These are phyloP conservation scores for Dasysyrphus albostriatus DNA, from an alignment of 2,888 invertebrate genomes.

Conservation along the genomic window DNA sequence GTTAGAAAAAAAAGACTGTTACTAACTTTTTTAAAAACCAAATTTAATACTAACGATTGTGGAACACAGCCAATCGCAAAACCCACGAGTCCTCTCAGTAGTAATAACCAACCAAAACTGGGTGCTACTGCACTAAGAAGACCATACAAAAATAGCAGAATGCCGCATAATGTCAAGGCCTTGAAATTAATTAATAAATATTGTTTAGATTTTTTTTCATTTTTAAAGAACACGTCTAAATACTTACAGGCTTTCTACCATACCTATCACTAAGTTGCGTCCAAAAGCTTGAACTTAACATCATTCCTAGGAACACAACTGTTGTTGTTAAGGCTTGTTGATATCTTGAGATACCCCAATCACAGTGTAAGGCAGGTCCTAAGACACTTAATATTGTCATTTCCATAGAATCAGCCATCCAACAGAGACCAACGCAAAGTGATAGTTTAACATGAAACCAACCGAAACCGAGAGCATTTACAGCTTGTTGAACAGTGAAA, in stretches of 20 bases:
- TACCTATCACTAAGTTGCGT: conserved; percentile 97
- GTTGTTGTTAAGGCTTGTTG: conserved; percentile 97
- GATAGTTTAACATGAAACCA: conserved; percentile 95
- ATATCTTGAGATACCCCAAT: conserved; percentile 94
- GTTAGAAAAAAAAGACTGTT: conserved; percentile 79
- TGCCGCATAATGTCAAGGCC: conserved; percentile 96
- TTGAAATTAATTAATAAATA: conserved; percentile 81
- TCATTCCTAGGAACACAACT: conserved; percentile 97
- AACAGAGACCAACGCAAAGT: conserved; percentile 92
- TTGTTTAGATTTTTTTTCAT: no score
- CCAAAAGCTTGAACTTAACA: conserved; percentile 98
- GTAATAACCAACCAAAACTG: conserved; percentile 94
- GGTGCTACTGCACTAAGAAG: conserved; percentile 95
- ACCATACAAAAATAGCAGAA: conserved; percentile 95
- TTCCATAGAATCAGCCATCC: conserved; percentile 99
- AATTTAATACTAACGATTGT: conserved; percentile 91
- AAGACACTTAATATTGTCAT: conserved; percentile 98
- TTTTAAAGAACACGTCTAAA: not conserved
- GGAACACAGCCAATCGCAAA: conserved; percentile 98
- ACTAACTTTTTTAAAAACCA: not conserved
- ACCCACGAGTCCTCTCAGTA: conserved; percentile 96
- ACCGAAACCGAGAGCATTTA: conserved; percentile 94
- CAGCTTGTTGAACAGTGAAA: conserved; percentile 93
- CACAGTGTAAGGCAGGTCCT: conserved; percentile 96
- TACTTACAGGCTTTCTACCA: conserved; percentile 92